Base-by-base conservation (phyloP, 2,797 vertebrate species). In the Oophaga sylvatica region DNA sequence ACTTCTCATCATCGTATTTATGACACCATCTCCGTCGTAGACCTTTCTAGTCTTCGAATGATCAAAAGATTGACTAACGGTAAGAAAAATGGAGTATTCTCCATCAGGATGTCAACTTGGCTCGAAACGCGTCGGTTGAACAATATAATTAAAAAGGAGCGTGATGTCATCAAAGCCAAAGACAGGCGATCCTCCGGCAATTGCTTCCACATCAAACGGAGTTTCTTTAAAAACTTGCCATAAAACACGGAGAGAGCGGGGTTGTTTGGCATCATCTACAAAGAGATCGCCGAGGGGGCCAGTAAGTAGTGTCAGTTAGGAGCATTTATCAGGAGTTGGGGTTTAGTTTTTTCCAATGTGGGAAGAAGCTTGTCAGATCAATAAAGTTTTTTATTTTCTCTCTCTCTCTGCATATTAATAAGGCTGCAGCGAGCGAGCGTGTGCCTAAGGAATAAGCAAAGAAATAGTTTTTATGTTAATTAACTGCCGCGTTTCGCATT, bases 281-380 rank as follows among this genome's bases (percentile, higher is more conserved):
- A 92, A 94, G 90, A 87, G 90, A 60, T 16, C 87, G 90, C 91
- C 90, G 86, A 90, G 86, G 90, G 91, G 90, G 91, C 90, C 91
- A 91, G 90, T 90, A 90, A 91, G 84, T 88, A 91, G 87, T 92
- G 91, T 91, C 93, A 92, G 68, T 93, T 91, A 91, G 87, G 90
- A 92, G 71, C 86, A 29, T 89, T 93, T 92, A 91, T 80, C 90
- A 92, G 86, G 86, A 65, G n/a, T 76, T 90, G 88, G 92, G 92
- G 90, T 91, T 90, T 92, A 83, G 35, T 41, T 41, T 91, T 91
- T 93, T 87, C 31, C 62, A 16, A 91, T 84, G 87, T 87, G 56
- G 87, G 90, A 90, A 77, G 71, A 90, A 87, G 75, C 35, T 1
- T 65, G 86, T 89, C 78, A 90, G 48, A 81, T 87, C 83, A 35